Conservation (phyloP, 2,888 invertebrate species). For the Tinea trinotella region DNA sequence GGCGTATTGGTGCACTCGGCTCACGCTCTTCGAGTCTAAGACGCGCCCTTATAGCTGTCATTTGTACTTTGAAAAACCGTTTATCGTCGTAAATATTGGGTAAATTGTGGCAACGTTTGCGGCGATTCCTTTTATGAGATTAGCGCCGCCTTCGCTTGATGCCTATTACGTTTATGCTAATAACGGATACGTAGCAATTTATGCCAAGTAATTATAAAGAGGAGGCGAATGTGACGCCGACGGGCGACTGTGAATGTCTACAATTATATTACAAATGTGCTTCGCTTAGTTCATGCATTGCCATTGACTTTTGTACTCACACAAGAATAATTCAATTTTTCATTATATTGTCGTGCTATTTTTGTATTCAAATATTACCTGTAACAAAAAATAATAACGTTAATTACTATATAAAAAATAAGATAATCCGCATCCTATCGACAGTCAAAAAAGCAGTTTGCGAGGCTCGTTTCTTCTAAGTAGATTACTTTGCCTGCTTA, state of each 20-base stretch:
- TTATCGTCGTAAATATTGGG: conserved; percentile 48
- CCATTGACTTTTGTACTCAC: not conserved
- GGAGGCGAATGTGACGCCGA: conserved; percentile 17
- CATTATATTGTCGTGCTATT: not conserved
- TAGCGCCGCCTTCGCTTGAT: conserved; percentile 30
- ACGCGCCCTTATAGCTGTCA: conserved; percentile 43
- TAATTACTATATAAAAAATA: too few relatives aligned
- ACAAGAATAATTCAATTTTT: not conserved
- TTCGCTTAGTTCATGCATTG: not conserved
- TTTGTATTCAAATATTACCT: conserved; percentile 1
- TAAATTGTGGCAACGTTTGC: conserved; percentile 30
- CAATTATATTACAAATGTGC: conserved; percentile 11
- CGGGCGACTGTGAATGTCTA: conserved; percentile 5
- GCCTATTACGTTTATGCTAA: conserved; percentile 43
- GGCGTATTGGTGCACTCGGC: conserved; percentile 21
- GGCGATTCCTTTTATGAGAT: conserved; percentile 42
- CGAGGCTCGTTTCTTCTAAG: too few relatives aligned
- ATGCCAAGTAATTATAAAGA: conserved; percentile 27
- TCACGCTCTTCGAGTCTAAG: conserved; percentile 5
- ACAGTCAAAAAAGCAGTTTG: too few relatives aligned
- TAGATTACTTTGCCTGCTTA: too few relatives aligned
- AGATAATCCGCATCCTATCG: too few relatives aligned
- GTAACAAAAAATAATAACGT: conserved; percentile 1
- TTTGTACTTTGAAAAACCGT: conserved; percentile 48
- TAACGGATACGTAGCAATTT: conserved; percentile 42